Base-by-base conservation (phyloP, 2,888 invertebrate genomes). In the Tanaodytes sp. region DNA sequence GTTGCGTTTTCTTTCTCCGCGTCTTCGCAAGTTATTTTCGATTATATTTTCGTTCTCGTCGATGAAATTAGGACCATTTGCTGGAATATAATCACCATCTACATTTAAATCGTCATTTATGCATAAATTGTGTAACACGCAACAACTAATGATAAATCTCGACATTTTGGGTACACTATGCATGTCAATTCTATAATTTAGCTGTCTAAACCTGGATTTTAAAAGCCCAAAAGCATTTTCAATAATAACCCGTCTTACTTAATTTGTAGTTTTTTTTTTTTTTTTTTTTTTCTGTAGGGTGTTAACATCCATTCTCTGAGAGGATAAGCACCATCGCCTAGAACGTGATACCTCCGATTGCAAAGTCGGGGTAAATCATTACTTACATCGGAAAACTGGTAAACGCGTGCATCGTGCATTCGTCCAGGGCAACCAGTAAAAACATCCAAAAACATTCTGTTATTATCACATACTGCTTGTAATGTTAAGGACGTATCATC, bases 331-430 rank as follows among this genome's bases (percentile, higher is more conserved):
- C 39, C 39, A 39, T 51, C 51, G 1, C 51, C 51, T 14, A 51
- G 6, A 3, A 51, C 27, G n/a, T 51, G 51, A 12, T 39, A 39
- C 11, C 20, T 12, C 1, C 23, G 4, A 5, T 8, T 3, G 11
- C 15, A 14, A 6, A 16, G n/a, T 8, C 16, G 6, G 2, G 39
- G 51, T 1, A 51, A n/a, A 8, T 51, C 6, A 11, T 8, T 1
- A 4, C 27, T n/a, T 2, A 37, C 2, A n/a, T 39, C 37, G 2
- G 51, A 51, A 19, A 27, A 39, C n/a, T 15, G 12, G 16, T 27
- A 51, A 3, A 51, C 30, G 11, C 39, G 18, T n/a, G 51, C 51
- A 39, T 51, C 51, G 14, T 51, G 36, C 36, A 36, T 49, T 12
- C 37, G 9, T 9, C 49, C 31, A 1, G 37, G 14, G 14, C 11